These are phyloP conservation scores for Indicator maculatus DNA, from an alignment of 2,113 vertebrate genomes.

Conservation along the genomic window DNA sequence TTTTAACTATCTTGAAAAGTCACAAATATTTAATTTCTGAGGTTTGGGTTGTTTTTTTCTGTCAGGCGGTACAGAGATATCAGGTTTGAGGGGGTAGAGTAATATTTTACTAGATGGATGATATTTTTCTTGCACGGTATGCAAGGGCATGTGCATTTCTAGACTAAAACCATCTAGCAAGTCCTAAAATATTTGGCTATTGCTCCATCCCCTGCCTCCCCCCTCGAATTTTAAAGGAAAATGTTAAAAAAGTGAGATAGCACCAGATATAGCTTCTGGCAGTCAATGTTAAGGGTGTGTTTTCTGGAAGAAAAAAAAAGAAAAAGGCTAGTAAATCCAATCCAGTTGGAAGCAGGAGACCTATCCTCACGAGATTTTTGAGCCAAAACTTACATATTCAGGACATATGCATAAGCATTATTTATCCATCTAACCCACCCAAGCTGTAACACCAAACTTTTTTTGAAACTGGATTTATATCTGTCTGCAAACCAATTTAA, in stretches of 20 bases:
- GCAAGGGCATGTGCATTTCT: not conserved
- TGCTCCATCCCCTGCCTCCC: not conserved
- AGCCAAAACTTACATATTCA: slow-evolving; percentile 38
- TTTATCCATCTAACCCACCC: slow-evolving; percentile 24
- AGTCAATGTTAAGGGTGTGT: slow-evolving; percentile 29
- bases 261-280: slow-evolving; percentile 65
- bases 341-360: slow-evolving; percentile 41
- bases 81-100: not conserved
- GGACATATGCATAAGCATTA: slow-evolving; percentile 26
- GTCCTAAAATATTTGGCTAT: slow-evolving; percentile 31
- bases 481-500: not conserved
- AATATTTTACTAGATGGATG: not conserved
- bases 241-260: slow-evolving; percentile 29
- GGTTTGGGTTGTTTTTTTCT: not conserved
- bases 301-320: slow-evolving; percentile 40
- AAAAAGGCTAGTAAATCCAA: slow-evolving; percentile 25
- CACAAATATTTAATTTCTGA: not conserved
- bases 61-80: not conserved
- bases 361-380: slow-evolving; percentile 26
- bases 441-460: slow-evolving; percentile 9
- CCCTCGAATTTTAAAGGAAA: slow-evolving; percentile 49
- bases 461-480: slow-evolving; percentile 20
- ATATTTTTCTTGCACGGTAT: not conserved
- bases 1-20: not conserved
- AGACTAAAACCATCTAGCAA: slow-evolving; percentile 34